These are phyloP conservation scores for Origma solitaria DNA, from an alignment of 2,113 vertebrate genomes.

Conservation along the genomic window DNA sequence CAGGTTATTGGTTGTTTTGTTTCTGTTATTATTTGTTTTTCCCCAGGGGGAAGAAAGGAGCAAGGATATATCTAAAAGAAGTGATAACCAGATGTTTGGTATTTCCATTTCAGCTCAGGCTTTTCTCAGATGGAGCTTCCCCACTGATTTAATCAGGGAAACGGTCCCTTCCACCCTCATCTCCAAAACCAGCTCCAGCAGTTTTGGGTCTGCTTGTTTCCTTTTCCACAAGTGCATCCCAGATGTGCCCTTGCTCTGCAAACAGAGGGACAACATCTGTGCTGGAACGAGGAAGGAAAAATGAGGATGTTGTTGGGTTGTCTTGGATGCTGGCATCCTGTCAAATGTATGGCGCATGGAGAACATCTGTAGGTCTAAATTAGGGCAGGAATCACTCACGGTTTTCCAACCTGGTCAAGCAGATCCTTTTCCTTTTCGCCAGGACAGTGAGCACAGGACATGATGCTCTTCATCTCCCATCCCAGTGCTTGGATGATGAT, in stretches of 20 bases:
- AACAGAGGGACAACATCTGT: not conserved
- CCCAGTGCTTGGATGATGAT: not conserved
- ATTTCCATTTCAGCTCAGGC: not conserved
- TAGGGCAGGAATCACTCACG: not conserved
- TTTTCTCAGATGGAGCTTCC: not conserved
- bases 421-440: not conserved
- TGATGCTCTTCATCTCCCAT: not conserved
- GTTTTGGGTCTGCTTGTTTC: not conserved
- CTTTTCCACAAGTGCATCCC: not conserved
- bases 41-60: not conserved
- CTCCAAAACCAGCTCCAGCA: not conserved
- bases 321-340: not conserved
- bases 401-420: not conserved
- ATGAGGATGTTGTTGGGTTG: not conserved
- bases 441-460: not conserved
- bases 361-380: not conserved
- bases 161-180: not conserved
- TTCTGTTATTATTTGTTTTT: constrained; percentile 3
- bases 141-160: not conserved
- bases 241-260: not conserved
- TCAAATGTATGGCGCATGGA: not conserved
- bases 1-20: not conserved
- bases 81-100: not conserved
- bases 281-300: not conserved
- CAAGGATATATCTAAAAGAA: not conserved